Base-by-base conservation (phyloP, 2,797 vertebrate genomes). In the Meriones psammophilus region DNA sequence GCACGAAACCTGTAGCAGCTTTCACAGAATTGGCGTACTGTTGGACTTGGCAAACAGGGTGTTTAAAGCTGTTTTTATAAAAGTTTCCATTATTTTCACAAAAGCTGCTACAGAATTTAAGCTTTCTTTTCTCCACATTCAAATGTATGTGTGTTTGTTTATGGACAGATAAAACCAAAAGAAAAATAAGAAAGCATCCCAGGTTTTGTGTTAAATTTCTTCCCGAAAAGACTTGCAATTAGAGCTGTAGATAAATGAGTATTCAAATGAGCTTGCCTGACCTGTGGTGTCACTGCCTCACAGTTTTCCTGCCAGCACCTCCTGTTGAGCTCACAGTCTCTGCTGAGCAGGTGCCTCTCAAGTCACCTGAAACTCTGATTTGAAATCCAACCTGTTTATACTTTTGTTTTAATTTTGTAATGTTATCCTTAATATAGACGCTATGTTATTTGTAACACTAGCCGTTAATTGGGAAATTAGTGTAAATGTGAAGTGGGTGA, bases 1-100 rank as follows among this genome's bases (percentile, higher is more conserved):
- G 92, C 92, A 96, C 90, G 81, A 97, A 95, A 95, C 96, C 87
- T 87, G 73, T 64, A 96, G 86, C 87, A 92, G 92, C 91, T 95
- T 97, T 97, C 74, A 93, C 74, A 97, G 81, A 97, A 83, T 76
- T 97, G 96, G 93, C 91, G 96, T 42, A 26, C 84, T 69, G 79
- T 78, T 92, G 78, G 36, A 91, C 87, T 97, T 97, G 92, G 89
- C 92, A 95, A 94, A 81, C 94, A 94, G 73, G 60, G 69, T 97
- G 90, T 97, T 97, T 97, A 97, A 92, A 91, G 73, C 94, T 97
- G 95, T 97, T 97, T 96, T 95, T 95, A 76, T 1, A 71, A 87
- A 95, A 94, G 92, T 93, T 97, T 86, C 69, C 90, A 78, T 95
- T 94, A 88, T 95, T 96, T 97, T 97, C 81, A 20, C 86, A 94